Evolutionary conservation across 2,888 invertebrate species (phyloP).

Genomic region (Didymodactylos carnosus): DNA sequence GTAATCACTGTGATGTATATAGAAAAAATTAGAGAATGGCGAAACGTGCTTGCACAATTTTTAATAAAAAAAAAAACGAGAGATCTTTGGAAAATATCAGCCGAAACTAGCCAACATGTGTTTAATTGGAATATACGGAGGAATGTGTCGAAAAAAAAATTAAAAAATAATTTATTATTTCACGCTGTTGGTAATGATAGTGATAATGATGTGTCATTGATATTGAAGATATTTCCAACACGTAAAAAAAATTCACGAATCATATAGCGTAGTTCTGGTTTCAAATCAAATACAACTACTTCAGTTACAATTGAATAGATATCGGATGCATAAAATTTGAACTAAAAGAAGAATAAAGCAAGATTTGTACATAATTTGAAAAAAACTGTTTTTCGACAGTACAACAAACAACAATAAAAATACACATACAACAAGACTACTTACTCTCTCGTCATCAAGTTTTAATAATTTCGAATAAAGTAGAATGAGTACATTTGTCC

Average conservation of each 20-base stretch:
- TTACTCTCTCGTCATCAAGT: slow-evolving; percentile 72
- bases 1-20: no score
- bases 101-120: no score
- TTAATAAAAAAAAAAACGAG: no score
- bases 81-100: no score
- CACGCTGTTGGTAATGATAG: no score
- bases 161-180: no score
- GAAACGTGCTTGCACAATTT: no score
- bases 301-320: slow-evolving; percentile 79
- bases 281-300: slow-evolving; percentile 75
- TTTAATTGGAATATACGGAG: no score
- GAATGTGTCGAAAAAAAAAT: no score
- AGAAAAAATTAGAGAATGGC: no score
- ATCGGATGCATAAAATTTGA: slow-evolving; percentile 69
- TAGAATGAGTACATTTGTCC: slow-evolving; percentile 70
- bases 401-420: no score
- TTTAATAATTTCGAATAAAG: slow-evolving; percentile 53
- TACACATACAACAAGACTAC: slow-evolving; percentile 27
- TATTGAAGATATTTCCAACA: slow-evolving; percentile 46
- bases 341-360: slow-evolving; percentile 44
- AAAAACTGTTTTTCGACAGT: slow-evolving; percentile 8
- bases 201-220: no score
- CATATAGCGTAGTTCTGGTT: slow-evolving; percentile 72
- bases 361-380: neutral
- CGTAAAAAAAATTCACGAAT: slow-evolving; percentile 71